Evolutionary conservation across 2,113 vertebrate genomes (phyloP).

Genomic region (Lasiurus borealis): DNA sequence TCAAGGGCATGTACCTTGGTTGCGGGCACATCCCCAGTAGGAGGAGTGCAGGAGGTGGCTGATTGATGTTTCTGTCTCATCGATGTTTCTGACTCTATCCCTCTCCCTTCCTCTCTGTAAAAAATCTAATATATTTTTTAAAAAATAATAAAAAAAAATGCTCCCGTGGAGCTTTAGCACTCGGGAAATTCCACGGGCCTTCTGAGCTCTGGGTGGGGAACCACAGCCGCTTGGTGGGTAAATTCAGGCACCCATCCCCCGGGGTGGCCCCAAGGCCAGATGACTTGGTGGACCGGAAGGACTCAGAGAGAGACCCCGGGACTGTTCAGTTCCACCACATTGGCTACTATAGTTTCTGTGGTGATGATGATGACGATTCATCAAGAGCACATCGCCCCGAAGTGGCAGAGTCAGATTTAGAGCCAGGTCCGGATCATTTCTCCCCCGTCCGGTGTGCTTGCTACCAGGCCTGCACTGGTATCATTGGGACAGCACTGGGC

Average conservation of each 20-base stretch:
- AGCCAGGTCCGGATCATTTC: neutral
- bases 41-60: too few species aligned
- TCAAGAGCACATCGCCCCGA: neutral
- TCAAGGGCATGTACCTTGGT: too few species aligned
- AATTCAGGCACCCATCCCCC: neutral
- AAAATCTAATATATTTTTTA: too few species aligned
- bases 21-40: too few species aligned
- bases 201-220: neutral
- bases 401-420: neutral
- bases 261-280: neutral
- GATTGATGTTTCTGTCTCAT: too few species aligned
- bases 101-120: too few species aligned
- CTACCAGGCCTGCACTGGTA: neutral
- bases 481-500: neutral
- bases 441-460: neutral
- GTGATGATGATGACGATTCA: neutral
- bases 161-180: neutral
- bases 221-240: neutral
- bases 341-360: neutral
- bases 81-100: too few species aligned
- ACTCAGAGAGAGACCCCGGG: neutral
- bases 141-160: too few species aligned
- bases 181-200: neutral
- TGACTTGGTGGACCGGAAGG: neutral
- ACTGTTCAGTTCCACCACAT: neutral